These are phyloP conservation scores for Andrena flavipes DNA, from an alignment of 2,888 invertebrate species.

Conservation along the genomic window DNA sequence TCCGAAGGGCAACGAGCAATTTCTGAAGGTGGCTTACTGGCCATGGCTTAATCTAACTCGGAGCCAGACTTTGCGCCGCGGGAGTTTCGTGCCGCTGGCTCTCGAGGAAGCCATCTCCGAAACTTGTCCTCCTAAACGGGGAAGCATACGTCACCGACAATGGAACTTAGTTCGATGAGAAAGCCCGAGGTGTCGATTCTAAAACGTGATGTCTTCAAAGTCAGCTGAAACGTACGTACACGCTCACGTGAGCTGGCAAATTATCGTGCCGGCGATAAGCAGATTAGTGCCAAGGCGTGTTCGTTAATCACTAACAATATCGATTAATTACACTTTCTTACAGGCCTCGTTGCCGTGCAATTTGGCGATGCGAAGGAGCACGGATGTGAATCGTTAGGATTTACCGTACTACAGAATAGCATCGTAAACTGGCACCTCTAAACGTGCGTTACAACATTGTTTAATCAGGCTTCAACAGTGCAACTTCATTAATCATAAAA, in stretches of 20 bases:
- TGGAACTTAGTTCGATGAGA: constrained; percentile 82
- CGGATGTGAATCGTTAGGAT: neutral
- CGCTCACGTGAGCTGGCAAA: constrained; percentile 23
- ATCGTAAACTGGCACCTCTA: no score
- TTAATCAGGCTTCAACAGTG: no score
- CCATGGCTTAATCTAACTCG: constrained; percentile 82
- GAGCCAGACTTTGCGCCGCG: constrained; percentile 79
- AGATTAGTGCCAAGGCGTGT: neutral
- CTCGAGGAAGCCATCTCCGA: constrained; percentile 79
- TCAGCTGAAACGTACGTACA: constrained; percentile 33
- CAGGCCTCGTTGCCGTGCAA: neutral
- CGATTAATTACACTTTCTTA: constrained; percentile 2
- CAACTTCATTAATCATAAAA: no score
- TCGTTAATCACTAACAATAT: constrained; percentile 28
- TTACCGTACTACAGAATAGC: neutral
- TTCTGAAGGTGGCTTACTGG: constrained; percentile 82
- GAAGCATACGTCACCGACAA: constrained; percentile 81
- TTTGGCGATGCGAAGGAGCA: neutral
- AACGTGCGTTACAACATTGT: no score
- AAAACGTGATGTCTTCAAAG: constrained; percentile 62
- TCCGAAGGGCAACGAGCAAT: constrained; percentile 82
- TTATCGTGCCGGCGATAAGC: constrained; percentile 1
- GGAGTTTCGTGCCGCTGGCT: constrained; percentile 77
- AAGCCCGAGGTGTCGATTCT: constrained; percentile 77
- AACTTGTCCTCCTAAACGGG: constrained; percentile 80